These are phyloP conservation scores for Pongo abelii DNA, from an alignment of 2,113 vertebrate species.

Conservation along the genomic window DNA sequence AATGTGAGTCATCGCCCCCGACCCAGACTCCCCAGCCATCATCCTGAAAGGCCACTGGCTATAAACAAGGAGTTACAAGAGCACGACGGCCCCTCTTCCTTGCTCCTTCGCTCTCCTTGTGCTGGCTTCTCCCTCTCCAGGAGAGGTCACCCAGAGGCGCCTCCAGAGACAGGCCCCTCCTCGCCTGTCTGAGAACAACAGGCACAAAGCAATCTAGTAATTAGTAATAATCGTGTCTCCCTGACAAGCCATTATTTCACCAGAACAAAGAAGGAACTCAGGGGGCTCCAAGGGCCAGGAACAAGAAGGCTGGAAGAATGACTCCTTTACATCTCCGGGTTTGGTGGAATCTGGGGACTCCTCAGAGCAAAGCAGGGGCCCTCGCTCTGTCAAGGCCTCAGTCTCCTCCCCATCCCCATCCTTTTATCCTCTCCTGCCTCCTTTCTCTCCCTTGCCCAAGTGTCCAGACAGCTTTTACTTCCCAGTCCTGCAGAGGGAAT, in stretches of 20 bases:
- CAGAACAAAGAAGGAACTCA: conserved; percentile 31
- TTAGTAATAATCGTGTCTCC: conserved; percentile 51
- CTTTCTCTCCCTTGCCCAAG: neutral
- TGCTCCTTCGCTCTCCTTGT: neutral
- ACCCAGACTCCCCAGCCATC: neutral
- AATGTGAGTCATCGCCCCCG: neutral
- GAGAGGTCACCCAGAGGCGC: neutral
- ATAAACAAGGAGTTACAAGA: neutral
- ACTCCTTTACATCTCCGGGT: neutral
- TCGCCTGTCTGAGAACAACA: conserved; percentile 47
- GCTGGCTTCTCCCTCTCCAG: neutral
- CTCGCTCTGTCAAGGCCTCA: neutral
- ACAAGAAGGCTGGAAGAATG: neutral
- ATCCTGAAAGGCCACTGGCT: neutral
- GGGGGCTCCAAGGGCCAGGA: neutral
- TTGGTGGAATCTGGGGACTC: too few relatives aligned
- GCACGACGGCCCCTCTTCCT: fast-evolving
- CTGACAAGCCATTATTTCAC: conserved; percentile 71
- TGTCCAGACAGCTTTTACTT: neutral
- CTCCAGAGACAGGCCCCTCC: neutral
- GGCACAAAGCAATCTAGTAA: conserved; percentile 54
- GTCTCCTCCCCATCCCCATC: neutral
- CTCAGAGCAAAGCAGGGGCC: neutral
- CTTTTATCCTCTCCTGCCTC: neutral
- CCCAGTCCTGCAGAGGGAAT: neutral